phyloP scores from a whole-genome alignment of 2,113 vertebrate species.

The Phylloscopus whistleri region DNA sequence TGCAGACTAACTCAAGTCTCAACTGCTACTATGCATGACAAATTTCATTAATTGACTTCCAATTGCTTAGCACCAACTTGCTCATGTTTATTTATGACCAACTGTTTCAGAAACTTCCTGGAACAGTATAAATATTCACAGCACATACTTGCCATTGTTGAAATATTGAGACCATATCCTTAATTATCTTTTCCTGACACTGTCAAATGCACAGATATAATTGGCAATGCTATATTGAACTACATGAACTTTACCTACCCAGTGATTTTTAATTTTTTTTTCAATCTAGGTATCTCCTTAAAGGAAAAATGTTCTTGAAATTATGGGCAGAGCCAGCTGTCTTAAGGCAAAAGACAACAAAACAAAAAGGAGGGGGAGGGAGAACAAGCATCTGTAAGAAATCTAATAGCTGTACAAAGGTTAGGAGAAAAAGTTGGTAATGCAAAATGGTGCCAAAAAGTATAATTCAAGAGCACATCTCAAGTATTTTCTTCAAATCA shows the following conservation, averaged over 20 bases:
- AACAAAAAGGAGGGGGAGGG: rapidly evolving
- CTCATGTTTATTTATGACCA: slow-evolving; percentile 63
- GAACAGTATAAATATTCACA: slow-evolving; percentile 31
- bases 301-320: background rate
- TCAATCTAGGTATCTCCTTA: background rate
- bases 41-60: slow-evolving; percentile 53
- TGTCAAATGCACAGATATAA: slow-evolving; percentile 38
- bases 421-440: background rate
- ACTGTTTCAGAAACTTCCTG: slow-evolving; percentile 40
- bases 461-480: background rate
- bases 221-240: background rate
- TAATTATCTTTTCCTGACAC: slow-evolving; percentile 48
- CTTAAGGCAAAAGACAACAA: background rate
- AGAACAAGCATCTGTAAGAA: background rate
- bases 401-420: background rate
- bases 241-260: background rate
- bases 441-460: background rate
- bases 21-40: slow-evolving; percentile 10
- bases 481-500: background rate
- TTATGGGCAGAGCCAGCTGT: background rate
- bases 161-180: slow-evolving; percentile 30
- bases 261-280: background rate
- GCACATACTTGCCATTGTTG: slow-evolving; percentile 17
- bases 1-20: background rate
- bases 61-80: background rate